Conservation (phyloP, 2,888 invertebrate genomes). For the Zeuzera pyrina region DNA sequence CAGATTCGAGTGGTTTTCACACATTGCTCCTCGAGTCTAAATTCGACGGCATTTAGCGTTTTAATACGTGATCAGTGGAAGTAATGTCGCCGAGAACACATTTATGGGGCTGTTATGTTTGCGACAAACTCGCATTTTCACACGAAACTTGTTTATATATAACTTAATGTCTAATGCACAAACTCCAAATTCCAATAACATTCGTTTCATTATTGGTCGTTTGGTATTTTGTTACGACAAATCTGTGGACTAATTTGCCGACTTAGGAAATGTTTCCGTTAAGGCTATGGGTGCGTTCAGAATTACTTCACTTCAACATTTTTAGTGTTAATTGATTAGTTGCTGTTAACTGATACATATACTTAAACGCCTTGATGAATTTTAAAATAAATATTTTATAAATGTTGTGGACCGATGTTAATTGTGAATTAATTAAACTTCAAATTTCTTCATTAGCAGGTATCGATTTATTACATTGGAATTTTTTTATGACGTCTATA, state of each 20-base stretch:
- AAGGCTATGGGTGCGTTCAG: constrained; percentile 8
- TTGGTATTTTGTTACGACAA: constrained; percentile 13
- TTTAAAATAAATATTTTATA: too few relatives aligned
- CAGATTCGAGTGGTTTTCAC: constrained; percentile 10
- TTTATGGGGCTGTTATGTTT: constrained; percentile 34
- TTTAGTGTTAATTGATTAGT: constrained; percentile 22
- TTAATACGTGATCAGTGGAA: constrained; percentile 36
- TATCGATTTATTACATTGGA: too few relatives aligned
- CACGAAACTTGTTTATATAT: constrained; percentile 14
- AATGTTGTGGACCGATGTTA: too few relatives aligned
- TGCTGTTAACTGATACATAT: too few relatives aligned
- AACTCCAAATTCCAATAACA: neutral
- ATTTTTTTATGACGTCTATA: too few relatives aligned
- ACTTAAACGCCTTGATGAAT: too few relatives aligned
- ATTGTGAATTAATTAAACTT: too few relatives aligned
- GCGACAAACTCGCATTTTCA: too few relatives aligned
- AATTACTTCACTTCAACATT: constrained; percentile 12
- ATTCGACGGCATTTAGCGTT: constrained; percentile 29
- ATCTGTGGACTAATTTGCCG: constrained; percentile 24
- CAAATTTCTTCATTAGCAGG: too few relatives aligned
- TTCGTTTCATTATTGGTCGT: too few relatives aligned
- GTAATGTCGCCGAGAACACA: constrained; percentile 36
- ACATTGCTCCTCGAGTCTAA: constrained; percentile 18
- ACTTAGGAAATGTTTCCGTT: constrained; percentile 10
- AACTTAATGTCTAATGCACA: neutral